Conservation (phyloP, 2,113 vertebrate species). For the Dolichallabes microphthalmus region DNA sequence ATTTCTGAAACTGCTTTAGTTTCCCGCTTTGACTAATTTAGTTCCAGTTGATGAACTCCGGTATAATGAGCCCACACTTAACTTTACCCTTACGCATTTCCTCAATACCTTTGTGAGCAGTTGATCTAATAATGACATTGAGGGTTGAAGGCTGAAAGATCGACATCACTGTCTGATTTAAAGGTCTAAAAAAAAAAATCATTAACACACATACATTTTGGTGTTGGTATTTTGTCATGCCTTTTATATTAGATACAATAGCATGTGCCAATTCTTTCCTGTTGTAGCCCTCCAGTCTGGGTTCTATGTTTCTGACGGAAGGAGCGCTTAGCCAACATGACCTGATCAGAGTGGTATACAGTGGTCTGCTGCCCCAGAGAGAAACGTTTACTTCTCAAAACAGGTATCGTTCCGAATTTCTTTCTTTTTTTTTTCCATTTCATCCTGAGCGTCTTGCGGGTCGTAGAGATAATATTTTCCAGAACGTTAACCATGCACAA, state of each 20-base stretch:
- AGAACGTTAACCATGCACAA: background rate
- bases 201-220: background rate
- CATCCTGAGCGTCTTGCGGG: no score
- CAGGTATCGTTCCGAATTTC: conserved; percentile 70
- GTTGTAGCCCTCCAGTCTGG: conserved; percentile 88
- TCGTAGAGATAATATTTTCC: background rate
- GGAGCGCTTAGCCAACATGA: conserved; percentile 95
- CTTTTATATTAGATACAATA: background rate
- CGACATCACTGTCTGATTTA: background rate
- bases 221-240: background rate
- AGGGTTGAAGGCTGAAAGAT: background rate
- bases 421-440: background rate
- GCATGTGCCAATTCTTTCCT: background rate
- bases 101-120: background rate
- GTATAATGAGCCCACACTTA: background rate
- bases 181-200: background rate
- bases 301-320: conserved; percentile 96
- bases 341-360: conserved; percentile 94
- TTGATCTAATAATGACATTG: background rate
- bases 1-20: background rate
- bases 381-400: conserved; percentile 99
- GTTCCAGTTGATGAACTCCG: background rate
- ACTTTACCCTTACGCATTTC: background rate
- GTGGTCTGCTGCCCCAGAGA: conserved; percentile 94
- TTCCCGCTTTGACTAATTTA: background rate